These are phyloP conservation scores for Calcarius lapponicus DNA, from an alignment of 2,797 vertebrate genomes.

Conservation along the genomic window DNA sequence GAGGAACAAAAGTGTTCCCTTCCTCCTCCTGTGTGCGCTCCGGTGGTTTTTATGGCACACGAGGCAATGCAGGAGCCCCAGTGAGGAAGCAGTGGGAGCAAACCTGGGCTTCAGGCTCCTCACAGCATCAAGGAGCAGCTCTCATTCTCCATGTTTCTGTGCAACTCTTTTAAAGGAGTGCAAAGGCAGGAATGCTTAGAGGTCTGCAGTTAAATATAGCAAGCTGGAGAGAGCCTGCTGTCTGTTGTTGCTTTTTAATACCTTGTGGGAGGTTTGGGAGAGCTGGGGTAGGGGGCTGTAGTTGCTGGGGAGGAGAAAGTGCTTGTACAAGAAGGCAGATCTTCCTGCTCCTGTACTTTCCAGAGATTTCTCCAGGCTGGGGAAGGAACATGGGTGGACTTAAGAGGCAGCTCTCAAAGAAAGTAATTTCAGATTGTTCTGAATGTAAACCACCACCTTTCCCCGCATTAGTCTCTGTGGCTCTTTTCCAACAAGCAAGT, in stretches of 20 bases:
- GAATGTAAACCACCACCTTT: neutral
- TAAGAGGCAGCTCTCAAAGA: neutral
- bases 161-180: neutral
- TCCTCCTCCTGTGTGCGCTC: neutral
- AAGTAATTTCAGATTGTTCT: neutral
- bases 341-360: neutral
- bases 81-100: neutral
- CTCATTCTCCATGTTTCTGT: neutral
- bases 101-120: neutral
- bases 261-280: neutral
- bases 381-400: neutral
- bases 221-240: neutral
- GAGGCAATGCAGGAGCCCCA: neutral
- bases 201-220: slow-evolving; percentile 15
- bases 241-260: neutral
- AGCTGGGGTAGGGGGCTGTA: neutral
- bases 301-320: neutral
- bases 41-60: neutral
- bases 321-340: neutral
- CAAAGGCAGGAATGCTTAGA: neutral
- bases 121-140: neutral
- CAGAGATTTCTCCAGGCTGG: neutral
- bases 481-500: neutral
- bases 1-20: slow-evolving; percentile 54
- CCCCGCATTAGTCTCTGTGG: neutral